Percentiles rank a stretch among this genome's conserved stretches.
phyloP scores from a whole-genome alignment of 2,113 vertebrate species.

The human region DNA sequence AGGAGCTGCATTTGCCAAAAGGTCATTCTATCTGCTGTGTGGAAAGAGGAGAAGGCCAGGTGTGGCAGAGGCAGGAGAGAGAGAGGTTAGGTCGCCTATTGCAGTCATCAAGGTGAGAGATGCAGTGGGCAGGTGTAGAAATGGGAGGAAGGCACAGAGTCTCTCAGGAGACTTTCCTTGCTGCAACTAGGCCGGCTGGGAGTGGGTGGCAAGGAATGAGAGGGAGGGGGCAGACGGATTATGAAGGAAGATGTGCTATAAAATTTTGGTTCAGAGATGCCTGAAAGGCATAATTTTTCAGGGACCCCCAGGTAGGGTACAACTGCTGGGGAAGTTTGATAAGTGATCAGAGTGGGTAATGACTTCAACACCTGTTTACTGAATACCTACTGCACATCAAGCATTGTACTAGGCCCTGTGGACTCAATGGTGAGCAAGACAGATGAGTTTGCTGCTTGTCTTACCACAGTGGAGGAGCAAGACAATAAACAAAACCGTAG shows the following conservation, averaged over 20 bases:
- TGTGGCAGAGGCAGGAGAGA: too few relatives aligned
- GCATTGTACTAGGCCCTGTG: neutral
- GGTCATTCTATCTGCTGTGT: neutral
- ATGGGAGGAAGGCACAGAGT: neutral
- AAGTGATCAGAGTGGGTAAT: neutral
- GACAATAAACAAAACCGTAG: neutral
- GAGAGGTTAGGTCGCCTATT: too few relatives aligned
- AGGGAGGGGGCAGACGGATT: neutral
- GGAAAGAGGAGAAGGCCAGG: neutral
- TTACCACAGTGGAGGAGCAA: too few relatives aligned
- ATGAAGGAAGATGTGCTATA: neutral
- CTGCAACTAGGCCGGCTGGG: neutral
- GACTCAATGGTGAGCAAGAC: neutral
- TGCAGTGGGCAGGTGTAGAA: rapidly evolving
- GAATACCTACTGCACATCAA: neutral
- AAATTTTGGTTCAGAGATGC: neutral
- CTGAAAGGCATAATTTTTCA: neutral
- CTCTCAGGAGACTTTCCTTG: neutral
- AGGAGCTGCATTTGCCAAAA: neutral
- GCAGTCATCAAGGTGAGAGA: too few relatives aligned
- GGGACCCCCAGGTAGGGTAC: neutral
- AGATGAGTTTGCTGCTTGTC: neutral
- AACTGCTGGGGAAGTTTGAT: neutral
- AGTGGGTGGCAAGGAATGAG: neutral
- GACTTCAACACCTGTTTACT: neutral